A percentile compares a stretch with the other conserved stretches of the same genome.
These are phyloP conservation scores for Cavia porcellus DNA, from an alignment of 2,113 vertebrate species.

Conservation along the genomic window DNA sequence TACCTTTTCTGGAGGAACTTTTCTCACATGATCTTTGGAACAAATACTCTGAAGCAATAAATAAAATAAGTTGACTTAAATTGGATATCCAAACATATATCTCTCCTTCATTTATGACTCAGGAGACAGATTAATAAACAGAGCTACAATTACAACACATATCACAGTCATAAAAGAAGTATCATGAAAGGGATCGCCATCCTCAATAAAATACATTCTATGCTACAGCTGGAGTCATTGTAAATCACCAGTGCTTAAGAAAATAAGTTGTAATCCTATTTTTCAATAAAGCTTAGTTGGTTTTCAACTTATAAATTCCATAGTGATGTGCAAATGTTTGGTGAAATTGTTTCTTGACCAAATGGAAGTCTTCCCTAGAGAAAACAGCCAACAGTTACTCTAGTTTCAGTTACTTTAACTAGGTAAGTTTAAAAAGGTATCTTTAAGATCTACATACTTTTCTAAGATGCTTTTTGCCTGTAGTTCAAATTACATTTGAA, in stretches of 20 bases:
- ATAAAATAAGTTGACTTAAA: constrained; percentile 52
- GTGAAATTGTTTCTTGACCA: constrained; percentile 57
- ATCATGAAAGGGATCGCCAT: constrained; percentile 54
- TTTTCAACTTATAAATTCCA: constrained; percentile 66
- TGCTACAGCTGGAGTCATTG: constrained; percentile 73
- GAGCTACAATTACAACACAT: not conserved
- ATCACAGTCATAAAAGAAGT: constrained; percentile 46
- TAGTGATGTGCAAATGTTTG: constrained; percentile 8
- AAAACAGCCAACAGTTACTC: constrained; percentile 1
- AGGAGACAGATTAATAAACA: constrained; percentile 58
- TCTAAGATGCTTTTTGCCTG: not conserved
- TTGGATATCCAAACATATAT: not conserved
- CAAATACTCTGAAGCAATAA: constrained; percentile 61
- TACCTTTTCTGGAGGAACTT: not conserved
- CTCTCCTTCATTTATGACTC: constrained; percentile 35
- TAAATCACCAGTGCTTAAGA: constrained; percentile 77
- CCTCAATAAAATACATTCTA: constrained; percentile 75
- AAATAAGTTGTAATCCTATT: constrained; percentile 24
- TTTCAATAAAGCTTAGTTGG: constrained; percentile 59
- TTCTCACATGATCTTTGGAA: constrained; percentile 32
- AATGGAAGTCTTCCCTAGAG: not conserved
- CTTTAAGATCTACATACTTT: not conserved
- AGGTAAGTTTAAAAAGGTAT: constrained; percentile 39
- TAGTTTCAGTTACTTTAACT: constrained; percentile 43
- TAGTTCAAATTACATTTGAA: constrained; percentile 70